Base-by-base conservation (phyloP, 1,140 invertebrate genomes). In the Gonioctena quinquepunctata region DNA sequence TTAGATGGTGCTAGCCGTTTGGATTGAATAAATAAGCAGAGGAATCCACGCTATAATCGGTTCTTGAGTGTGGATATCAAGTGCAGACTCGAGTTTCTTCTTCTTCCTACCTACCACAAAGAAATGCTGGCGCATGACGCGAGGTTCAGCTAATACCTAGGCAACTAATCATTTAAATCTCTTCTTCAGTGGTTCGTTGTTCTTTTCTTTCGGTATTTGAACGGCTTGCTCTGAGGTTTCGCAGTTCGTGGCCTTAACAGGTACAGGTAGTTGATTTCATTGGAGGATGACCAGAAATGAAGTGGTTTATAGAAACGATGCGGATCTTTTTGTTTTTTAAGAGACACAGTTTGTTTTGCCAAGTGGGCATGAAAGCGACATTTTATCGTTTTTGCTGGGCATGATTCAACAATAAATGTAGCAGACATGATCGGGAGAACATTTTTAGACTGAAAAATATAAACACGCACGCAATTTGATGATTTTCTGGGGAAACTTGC, bases 1-100 rank as follows among this genome's bases (percentile, higher is more conserved):
- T 25, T 59, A 59, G 56, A 59, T 59, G 56, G 56, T 25, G 21
- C 21, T 25, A 25, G 21, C 21, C 21, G 56, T 26, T 23, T 59
- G 6, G 25, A 59, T 59, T 16, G 25, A 25, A 2, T 25, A 59
- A 25, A 59, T 59, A 59, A 22, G 25, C 8, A 13, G 26, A 13
- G 26, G 52, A 56, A 56, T 56, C 22, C 22, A 19, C 52, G 22
- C 52, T 56, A 23, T 56, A 56, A 56, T 56, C 52, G 52, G 16
- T 42, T 42, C 7, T 6, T 56, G 52, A 56, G 52, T 11, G 52
- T 21, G 52, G 22, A 56, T 56, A 56, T 19, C 33, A 42, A 42
- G 33, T 42, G 33, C 13, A 42, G 16, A n/a, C 33, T n/a, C 7
- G 8, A 42, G 33, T 42, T 42, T 42, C 11, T 42, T 42, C 33